These are phyloP conservation scores for Drosophila incognita DNA, from an alignment of 2,888 invertebrate species.

Conservation along the genomic window DNA sequence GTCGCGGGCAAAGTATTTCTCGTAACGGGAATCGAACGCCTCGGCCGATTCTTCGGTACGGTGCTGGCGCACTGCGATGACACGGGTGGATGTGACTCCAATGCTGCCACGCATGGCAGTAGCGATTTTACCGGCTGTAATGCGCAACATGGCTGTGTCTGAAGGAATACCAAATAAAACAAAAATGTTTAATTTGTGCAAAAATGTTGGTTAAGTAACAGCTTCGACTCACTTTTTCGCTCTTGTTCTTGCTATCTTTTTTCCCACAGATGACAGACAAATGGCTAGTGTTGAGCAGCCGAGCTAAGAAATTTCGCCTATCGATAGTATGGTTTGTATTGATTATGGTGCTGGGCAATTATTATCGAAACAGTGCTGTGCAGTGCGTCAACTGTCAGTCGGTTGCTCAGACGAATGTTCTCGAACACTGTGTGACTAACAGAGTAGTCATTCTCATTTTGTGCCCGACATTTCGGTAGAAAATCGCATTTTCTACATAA, in stretches of 20 bases:
- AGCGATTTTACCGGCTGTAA: slow-evolving; percentile 85
- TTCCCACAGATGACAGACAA: slow-evolving; percentile 48
- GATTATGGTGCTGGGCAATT: not conserved
- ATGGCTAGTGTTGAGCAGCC: slow-evolving; percentile 29
- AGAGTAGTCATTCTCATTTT: slow-evolving; percentile 59
- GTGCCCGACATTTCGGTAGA: slow-evolving; percentile 62
- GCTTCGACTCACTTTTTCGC: slow-evolving; percentile 65
- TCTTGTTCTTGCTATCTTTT: slow-evolving; percentile 69
- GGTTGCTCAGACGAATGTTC: slow-evolving; percentile 33
- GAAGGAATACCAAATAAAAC: slow-evolving; percentile 17
- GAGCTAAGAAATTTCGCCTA: slow-evolving; percentile 2
- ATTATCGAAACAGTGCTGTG: slow-evolving; percentile 25
- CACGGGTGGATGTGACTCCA: slow-evolving; percentile 74
- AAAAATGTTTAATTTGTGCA: slow-evolving; percentile 27
- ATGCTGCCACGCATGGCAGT: slow-evolving; percentile 82
- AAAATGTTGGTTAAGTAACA: slow-evolving; percentile 80
- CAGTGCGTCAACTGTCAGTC: slow-evolving; percentile 41
- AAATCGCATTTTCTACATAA: slow-evolving; percentile 62
- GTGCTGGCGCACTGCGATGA: slow-evolving; percentile 84
- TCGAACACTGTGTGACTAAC: slow-evolving; percentile 53
- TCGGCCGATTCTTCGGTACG: slow-evolving; percentile 91
- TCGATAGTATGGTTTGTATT: slow-evolving; percentile 9
- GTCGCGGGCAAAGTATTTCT: slow-evolving; percentile 92
- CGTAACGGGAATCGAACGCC: slow-evolving; percentile 93
- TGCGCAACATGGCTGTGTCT: slow-evolving; percentile 85